Evolutionary conservation across 1,140 invertebrate species (phyloP), one percentile per base, ranked within the genome.

Genomic region (Heliothis virescens): DNA sequence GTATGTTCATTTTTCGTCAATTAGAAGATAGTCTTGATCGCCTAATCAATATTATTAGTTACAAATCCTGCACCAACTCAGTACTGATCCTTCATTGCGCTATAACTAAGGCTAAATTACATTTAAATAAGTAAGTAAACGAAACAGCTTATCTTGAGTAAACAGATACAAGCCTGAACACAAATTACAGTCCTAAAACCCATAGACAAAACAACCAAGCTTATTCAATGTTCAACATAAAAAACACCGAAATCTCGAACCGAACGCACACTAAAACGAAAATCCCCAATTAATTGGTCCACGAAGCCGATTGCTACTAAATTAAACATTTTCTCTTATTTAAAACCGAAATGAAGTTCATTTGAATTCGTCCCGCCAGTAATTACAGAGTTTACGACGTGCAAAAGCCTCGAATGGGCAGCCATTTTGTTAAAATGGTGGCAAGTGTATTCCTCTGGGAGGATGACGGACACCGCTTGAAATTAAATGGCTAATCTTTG

Each of bases 311-410:
- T 92, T 86, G 87, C 85, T 86, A 90, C 84, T 91, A 93, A 92
- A 94, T 94, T 94, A 94, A 94, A 93, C 93, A 93, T 93, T 93
- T 93, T 91, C 92, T 89, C 93, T 93, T 94, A 94, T 94, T 94
- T 94, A 94, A 94, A 92, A 92, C 84, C 90, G 89, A 91, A 94
- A 94, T 94, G 92, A 92, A 93, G 91, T 94, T 88, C 87, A 94
- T 94, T 94, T 93, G 91, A 88, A 93, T 94, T 92, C 91, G 87
- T 75, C 69, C 82, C 88, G 91, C 76, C 88, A 89, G 90, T 94
- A 94, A 94, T 94, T 93, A 94, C 91, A 92, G 85, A 92, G 88
- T 94, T 94, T 92, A 93, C 92, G 91, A 92, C 91, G 92, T 94
- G 93, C 87, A 82, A 89, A 92, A 87, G 87, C 85, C 76, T 60